Evolutionary conservation across 2,888 invertebrate species (phyloP), one percentile per base, ranked within the genome.

Genomic region (Eupithecia exiguata): DNA sequence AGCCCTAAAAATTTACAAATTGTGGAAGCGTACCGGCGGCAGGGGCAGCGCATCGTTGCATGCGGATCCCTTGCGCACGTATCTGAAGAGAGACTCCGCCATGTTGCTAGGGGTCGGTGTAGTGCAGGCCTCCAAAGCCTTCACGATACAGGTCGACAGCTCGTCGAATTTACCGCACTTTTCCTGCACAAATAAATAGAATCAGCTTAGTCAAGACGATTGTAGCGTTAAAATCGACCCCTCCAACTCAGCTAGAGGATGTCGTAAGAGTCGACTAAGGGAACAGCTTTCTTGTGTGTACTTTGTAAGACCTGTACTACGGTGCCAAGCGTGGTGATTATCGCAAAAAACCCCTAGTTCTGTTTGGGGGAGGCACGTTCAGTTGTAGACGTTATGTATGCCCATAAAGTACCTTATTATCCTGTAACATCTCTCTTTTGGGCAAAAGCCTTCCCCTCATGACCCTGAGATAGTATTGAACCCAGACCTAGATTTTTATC

Each of bases 101-200:
- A 98, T 96, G 89, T 98, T 98, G 43, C 96, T 96, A 0, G 97
- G 97, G 0, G 97, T 97, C 9, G 97, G 96, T 67, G 97, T 96
- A 0, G 89, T 85, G 84, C 98, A 98, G 7, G 91, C 92, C 83
- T 97, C 97, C 71, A 97, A 84, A 12, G 95, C 95, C 1, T 81
- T 87, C 46, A 96, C 96, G 0, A 96, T 86, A 83, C 97, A 97
- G 0, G 81, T 68, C 71, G 96, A 92, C 30, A 97, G 81, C 65
- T 90, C 91, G 53, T 93, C 92, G 80, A 95, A 95, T 76, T 96
- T 95, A 6, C 94, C 95, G 85, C 88, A 95, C 71, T 88, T 89
- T 36, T 92, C 86, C 94, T 93, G 86, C 65, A 58, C 0, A 65
- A 38, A 38, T 30, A 30, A 30, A n/a, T n/a, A n/a, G 21, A 53